Conservation (phyloP, 1,140 invertebrate species). For the Teleogryllus occipitalis region DNA sequence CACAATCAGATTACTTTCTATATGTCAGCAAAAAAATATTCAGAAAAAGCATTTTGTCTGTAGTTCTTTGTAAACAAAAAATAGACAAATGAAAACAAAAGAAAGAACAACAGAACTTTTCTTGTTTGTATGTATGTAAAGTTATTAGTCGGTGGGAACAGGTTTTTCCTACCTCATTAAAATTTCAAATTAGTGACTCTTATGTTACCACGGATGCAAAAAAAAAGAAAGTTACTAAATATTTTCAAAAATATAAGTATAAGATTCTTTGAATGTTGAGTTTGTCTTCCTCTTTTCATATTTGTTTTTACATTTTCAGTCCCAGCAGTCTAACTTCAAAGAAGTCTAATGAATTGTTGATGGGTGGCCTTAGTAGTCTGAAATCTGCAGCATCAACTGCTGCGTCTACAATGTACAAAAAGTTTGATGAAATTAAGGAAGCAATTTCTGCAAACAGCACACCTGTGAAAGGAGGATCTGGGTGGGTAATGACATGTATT, state of each 20-base stretch:
- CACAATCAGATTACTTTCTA: no score
- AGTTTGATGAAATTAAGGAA: constrained; percentile 88
- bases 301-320: constrained; percentile 41
- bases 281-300: neutral
- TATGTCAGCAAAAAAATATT: no score
- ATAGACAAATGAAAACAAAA: no score
- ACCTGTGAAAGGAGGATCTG: constrained; percentile 51
- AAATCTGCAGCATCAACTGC: constrained; percentile 79
- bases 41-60: no score
- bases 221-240: no score
- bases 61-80: no score
- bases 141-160: no score
- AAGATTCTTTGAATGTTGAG: neutral
- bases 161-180: no score
- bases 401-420: constrained; percentile 49
- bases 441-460: constrained; percentile 80
- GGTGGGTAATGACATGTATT: neutral
- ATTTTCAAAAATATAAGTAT: neutral
- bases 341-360: constrained; percentile 79
- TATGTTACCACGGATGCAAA: no score
- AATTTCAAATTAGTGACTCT: no score
- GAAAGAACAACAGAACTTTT: no score
- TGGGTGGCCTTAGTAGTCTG: constrained; percentile 74
- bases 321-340: constrained; percentile 72
- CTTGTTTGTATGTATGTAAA: no score